A percentile compares a stretch with the other conserved stretches of the same genome.
phyloP scores from a whole-genome alignment of 1,140 invertebrate genomes.

The Caenorhabditis remanei region DNA sequence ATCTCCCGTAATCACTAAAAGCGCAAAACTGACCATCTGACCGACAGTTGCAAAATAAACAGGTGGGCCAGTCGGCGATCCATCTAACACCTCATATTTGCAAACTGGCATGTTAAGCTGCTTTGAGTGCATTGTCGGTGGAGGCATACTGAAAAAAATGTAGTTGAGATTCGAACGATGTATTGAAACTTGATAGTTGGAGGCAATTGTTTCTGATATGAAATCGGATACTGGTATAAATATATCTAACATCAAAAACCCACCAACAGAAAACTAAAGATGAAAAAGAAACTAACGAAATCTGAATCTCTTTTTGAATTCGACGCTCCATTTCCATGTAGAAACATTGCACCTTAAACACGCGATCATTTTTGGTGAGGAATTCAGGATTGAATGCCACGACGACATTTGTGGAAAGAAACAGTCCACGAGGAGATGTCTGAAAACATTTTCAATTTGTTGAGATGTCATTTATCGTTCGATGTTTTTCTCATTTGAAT shows the following conservation, averaged over 20 bases:
- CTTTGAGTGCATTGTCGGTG: conserved; percentile 72
- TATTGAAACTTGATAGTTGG: conserved; percentile 19
- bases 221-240: background rate
- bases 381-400: conserved; percentile 76
- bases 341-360: conserved; percentile 76
- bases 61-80: conserved; percentile 73
- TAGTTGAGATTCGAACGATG: background rate
- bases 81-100: conserved; percentile 75
- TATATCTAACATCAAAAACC: background rate
- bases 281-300: conserved; percentile 68
- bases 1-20: background rate
- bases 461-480: background rate
- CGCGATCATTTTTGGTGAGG: conserved; percentile 75
- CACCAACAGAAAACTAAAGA: background rate
- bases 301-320: conserved; percentile 70
- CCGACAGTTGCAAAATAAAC: conserved; percentile 76
- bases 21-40: conserved; percentile 71
- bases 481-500: too few relatives aligned
- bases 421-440: conserved; percentile 72
- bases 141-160: conserved; percentile 68
- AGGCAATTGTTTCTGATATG: background rate
- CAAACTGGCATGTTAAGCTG: conserved; percentile 77
- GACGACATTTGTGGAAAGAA: conserved; percentile 70
- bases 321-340: conserved; percentile 77
- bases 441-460: conserved; percentile 68